Evolutionary conservation across 2,113 vertebrate species (phyloP).

Genomic region (Rhombomys opimus): DNA sequence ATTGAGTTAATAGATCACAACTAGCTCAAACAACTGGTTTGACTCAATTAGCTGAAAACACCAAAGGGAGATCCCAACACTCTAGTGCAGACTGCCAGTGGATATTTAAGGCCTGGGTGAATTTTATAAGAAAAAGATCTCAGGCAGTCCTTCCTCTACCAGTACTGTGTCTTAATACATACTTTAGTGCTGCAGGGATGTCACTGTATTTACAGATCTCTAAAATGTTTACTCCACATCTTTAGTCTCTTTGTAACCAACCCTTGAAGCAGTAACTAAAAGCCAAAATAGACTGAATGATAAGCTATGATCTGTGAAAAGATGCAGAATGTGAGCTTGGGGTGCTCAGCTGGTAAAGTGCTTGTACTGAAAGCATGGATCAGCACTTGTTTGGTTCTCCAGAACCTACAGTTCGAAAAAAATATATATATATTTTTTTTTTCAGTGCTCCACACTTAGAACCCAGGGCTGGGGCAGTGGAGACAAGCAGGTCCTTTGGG

Average conservation of each 20-base stretch:
- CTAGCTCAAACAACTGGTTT: background rate
- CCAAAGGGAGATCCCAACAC: background rate
- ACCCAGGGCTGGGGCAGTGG: background rate
- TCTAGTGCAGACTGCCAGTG: background rate
- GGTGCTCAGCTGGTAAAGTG: background rate
- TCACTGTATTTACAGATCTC: background rate
- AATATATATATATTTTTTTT: too few relatives aligned
- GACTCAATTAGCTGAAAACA: background rate
- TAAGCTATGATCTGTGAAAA: background rate
- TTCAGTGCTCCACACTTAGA: background rate
- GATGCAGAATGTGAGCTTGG: background rate
- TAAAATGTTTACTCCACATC: background rate
- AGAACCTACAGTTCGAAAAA: background rate
- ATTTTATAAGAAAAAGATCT: background rate
- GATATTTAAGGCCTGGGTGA: background rate
- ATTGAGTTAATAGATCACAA: background rate
- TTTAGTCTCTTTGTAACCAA: constrained; percentile 21
- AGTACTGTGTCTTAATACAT: background rate
- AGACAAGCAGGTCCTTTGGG: background rate
- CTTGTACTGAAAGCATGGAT: background rate
- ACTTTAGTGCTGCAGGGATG: background rate
- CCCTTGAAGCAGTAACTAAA: background rate
- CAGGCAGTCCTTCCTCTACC: background rate
- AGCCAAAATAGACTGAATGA: background rate
- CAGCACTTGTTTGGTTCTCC: background rate